Evolutionary conservation across 2,113 vertebrate species (phyloP).

Genomic region (Ceyx cyanopectus): DNA sequence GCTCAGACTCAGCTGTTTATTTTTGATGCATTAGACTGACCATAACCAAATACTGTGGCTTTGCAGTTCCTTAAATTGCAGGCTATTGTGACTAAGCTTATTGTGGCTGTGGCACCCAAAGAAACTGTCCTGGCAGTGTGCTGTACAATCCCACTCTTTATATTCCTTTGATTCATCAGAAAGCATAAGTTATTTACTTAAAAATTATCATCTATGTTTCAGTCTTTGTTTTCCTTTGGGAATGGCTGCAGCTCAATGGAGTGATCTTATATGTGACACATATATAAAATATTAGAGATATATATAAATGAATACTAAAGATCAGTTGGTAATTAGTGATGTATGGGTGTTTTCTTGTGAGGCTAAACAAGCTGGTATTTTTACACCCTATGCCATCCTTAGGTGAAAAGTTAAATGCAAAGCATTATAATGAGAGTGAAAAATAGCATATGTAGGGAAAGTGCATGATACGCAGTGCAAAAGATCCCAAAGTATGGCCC

Average conservation of each 20-base stretch:
- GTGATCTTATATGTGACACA: not conserved
- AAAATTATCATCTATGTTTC: not conserved
- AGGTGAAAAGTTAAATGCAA: not conserved
- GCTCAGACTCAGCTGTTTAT: not conserved
- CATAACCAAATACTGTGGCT: not conserved
- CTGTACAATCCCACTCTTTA: not conserved
- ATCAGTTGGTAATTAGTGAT: not conserved
- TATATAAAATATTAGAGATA: too few relatives aligned
- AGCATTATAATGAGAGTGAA: not conserved
- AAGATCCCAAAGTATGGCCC: not conserved
- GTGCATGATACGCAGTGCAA: too few relatives aligned
- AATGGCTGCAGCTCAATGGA: not conserved
- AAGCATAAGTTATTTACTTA: not conserved
- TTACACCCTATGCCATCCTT: not conserved
- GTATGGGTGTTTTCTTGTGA: not conserved
- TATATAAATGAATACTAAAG: not conserved
- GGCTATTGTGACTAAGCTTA: not conserved
- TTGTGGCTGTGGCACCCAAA: not conserved
- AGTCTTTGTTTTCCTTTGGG: not conserved
- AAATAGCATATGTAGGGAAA: not conserved
- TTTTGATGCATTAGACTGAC: not conserved
- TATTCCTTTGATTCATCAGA: not conserved
- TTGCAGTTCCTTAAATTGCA: not conserved
- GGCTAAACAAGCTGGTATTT: not conserved
- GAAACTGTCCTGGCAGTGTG: not conserved